Evolutionary conservation across 2,888 invertebrate genomes (phyloP).

Genomic region (Apamea monoglypha): DNA sequence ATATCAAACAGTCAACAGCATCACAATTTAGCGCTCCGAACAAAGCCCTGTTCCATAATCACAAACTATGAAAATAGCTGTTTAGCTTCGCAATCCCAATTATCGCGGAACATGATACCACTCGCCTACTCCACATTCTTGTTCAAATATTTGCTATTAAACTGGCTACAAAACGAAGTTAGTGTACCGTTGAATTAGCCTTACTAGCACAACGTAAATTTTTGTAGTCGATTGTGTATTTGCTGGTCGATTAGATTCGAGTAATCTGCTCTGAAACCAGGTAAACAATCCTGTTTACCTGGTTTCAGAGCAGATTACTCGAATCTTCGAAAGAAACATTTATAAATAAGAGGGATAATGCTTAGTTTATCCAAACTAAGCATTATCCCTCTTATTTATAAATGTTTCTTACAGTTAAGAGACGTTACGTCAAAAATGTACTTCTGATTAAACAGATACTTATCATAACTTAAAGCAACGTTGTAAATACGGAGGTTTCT

Average conservation of each 20-base stretch:
- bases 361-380: too few species aligned
- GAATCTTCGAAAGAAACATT: too few species aligned
- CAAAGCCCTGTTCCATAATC: conserved; percentile 17
- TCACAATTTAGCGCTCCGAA: background rate
- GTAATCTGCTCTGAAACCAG: conserved; percentile 6
- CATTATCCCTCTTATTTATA: background rate
- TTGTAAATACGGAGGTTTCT: background rate
- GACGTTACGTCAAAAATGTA: background rate
- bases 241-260: conserved; percentile 19
- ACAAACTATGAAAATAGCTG: conserved; percentile 45
- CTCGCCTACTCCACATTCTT: conserved; percentile 60
- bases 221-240: conserved; percentile 37
- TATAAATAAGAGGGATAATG: too few species aligned
- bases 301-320: too few species aligned
- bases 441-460: background rate
- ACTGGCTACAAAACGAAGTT: conserved; percentile 48
- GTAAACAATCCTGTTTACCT: too few species aligned
- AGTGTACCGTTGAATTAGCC: conserved; percentile 50
- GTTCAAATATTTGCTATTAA: conserved; percentile 58
- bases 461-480: background rate
- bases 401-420: background rate
- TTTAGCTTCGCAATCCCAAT: conserved; percentile 58
- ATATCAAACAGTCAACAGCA: background rate
- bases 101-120: conserved; percentile 55
- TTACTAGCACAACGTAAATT: conserved; percentile 40